phyloP scores from a whole-genome alignment of 2,888 invertebrate genomes.

The Parascotia fuliginaria region DNA sequence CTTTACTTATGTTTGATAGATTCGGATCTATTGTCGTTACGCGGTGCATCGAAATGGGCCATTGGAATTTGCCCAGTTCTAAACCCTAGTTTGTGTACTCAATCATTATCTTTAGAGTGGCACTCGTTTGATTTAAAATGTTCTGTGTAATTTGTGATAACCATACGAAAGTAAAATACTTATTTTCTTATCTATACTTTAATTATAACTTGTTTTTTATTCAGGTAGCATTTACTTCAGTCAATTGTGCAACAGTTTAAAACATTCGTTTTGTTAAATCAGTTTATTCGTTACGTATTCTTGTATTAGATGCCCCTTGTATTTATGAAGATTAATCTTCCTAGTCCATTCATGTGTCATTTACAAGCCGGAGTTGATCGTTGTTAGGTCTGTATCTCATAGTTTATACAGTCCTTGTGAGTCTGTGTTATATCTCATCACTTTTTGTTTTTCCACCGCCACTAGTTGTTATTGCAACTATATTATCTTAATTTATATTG shows the following conservation, averaged over 20 bases:
- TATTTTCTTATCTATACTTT: conserved; percentile 27
- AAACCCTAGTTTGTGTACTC: conserved; percentile 38
- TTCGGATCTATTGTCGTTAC: conserved; percentile 44
- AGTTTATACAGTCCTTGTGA: conserved; percentile 26
- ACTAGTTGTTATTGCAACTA: conserved; percentile 41
- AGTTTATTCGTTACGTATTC: conserved; percentile 22
- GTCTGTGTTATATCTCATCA: conserved; percentile 46
- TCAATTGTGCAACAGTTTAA: conserved; percentile 13
- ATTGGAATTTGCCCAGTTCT: conserved; percentile 57
- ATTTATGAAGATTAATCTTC: conserved; percentile 45
- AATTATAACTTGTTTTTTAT: conserved; percentile 13
- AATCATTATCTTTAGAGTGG: conserved; percentile 35
- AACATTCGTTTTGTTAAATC: conserved; percentile 23
- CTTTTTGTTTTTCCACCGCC: conserved; percentile 36
- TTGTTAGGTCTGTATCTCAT: conserved; percentile 25
- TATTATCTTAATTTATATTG: conserved; percentile 46
- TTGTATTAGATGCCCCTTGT: conserved; percentile 36
- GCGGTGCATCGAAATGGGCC: conserved; percentile 53
- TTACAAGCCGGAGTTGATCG: conserved; percentile 33
- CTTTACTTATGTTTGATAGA: conserved; percentile 46
- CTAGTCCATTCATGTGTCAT: conserved; percentile 52
- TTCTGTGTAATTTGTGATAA: conserved; percentile 31
- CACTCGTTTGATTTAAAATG: conserved; percentile 38
- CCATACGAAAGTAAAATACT: conserved; percentile 27
- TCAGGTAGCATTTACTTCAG: conserved; percentile 10